Conservation (phyloP, 2,113 vertebrate genomes). For the Sylvia atricapilla region DNA sequence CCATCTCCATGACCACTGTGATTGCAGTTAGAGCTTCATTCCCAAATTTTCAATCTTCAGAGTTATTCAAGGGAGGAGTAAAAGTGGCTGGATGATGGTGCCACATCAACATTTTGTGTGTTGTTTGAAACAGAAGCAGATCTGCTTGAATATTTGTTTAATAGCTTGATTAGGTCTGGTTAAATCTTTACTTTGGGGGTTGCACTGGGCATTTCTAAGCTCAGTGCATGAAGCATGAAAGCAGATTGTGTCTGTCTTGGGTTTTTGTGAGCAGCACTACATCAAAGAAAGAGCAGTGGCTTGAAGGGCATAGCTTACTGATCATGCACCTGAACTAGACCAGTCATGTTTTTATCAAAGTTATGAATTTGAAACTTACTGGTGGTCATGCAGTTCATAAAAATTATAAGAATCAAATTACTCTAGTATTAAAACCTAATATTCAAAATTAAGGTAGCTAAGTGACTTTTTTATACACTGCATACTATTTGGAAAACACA, state of each 20-base stretch:
- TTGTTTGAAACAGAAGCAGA: neutral
- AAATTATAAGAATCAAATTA: slow-evolving; percentile 71
- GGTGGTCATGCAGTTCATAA: slow-evolving; percentile 67
- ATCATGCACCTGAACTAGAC: neutral
- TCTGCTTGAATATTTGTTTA: neutral
- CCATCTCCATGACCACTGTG: neutral
- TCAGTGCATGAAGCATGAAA: neutral
- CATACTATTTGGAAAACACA: neutral
- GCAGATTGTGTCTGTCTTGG: accelerated
- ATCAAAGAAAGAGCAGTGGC: neutral
- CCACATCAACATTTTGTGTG: neutral
- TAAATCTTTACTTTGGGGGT: neutral
- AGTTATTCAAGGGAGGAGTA: neutral
- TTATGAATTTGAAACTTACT: slow-evolving; percentile 69
- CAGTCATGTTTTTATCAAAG: neutral
- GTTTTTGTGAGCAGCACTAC: neutral
- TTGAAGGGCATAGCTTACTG: neutral
- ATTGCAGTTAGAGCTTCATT: neutral
- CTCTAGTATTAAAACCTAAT: slow-evolving; percentile 63
- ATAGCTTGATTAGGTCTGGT: neutral
- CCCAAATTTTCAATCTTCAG: neutral
- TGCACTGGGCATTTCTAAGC: neutral
- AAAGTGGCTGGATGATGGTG: neutral
- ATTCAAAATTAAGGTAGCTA: slow-evolving; percentile 70
- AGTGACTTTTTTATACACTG: neutral